Conservation (phyloP, 2,113 vertebrate genomes). For the Dissostichus mawsoni region DNA sequence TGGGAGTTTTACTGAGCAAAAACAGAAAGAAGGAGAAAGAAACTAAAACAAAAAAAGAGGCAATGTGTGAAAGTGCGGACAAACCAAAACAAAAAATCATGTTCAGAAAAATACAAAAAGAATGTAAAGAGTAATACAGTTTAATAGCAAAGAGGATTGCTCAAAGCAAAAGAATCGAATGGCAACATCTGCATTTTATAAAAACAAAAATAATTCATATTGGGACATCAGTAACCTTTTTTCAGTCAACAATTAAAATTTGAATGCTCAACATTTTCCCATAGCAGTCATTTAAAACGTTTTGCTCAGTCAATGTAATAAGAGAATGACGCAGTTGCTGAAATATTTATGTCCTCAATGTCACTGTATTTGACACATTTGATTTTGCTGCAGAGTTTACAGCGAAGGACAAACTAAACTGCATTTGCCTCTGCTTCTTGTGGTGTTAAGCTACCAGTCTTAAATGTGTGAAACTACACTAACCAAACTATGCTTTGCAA, state of each 20-base stretch:
- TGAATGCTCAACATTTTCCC: conserved; percentile 72
- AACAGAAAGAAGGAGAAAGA: conserved; percentile 62
- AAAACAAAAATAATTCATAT: conserved; percentile 57
- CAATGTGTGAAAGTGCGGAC: conserved; percentile 87
- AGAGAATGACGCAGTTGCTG: conserved; percentile 53
- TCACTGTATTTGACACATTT: conserved; percentile 49
- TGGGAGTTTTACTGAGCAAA: conserved; percentile 87
- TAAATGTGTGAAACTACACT: conserved; percentile 80
- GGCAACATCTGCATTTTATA: conserved; percentile 75
- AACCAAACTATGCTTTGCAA: conserved; percentile 87
- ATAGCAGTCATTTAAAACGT: conserved; percentile 64
- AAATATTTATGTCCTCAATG: conserved; percentile 63
- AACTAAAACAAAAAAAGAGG: conserved; percentile 60
- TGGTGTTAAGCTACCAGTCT: conserved; percentile 61
- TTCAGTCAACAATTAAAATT: conserved; percentile 60
- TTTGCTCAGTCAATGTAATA: conserved; percentile 65
- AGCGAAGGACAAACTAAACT: conserved; percentile 46
- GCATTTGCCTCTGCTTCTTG: conserved; percentile 49
- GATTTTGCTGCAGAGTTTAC: conserved; percentile 56
- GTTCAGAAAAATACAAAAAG: conserved; percentile 86
- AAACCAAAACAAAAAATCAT: conserved; percentile 84
- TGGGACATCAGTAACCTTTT: conserved; percentile 66
- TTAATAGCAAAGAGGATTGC: conserved; percentile 75
- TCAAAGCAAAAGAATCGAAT: conserved; percentile 70
- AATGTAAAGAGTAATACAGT: conserved; percentile 80